Conservation (phyloP, 2,888 invertebrate genomes). For the Dolichopus griseipennis region DNA sequence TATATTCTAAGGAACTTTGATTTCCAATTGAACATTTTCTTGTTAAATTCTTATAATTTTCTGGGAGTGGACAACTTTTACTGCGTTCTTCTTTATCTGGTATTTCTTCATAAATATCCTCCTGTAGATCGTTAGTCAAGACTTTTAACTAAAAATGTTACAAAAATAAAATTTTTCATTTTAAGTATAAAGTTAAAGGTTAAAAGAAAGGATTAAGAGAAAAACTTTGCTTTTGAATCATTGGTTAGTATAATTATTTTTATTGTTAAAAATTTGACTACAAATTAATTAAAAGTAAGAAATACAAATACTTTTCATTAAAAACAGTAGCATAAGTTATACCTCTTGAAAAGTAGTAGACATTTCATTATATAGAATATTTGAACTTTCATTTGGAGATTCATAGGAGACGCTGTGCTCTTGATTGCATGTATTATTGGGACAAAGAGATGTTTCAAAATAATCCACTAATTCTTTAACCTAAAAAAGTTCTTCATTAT, state of each 20-base stretch:
- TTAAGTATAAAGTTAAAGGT: too few relatives aligned
- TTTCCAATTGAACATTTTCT: neutral
- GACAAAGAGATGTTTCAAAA: neutral
- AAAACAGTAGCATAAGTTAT: neutral
- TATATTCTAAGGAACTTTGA: neutral
- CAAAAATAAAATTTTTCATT: neutral
- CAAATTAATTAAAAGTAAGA: neutral
- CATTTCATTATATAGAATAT: neutral
- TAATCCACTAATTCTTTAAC: neutral
- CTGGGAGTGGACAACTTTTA: neutral
- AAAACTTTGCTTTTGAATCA: neutral
- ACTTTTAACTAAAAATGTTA: neutral
- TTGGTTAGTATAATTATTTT: neutral
- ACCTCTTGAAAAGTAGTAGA: neutral
- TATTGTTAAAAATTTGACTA: neutral
- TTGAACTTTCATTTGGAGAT: neutral
- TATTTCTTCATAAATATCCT: neutral
- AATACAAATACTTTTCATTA: too few relatives aligned
- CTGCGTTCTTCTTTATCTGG: neutral
- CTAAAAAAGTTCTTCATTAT: neutral
- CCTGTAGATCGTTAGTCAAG: neutral
- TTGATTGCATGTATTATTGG: neutral
- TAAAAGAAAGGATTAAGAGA: neutral
- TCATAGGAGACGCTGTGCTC: neutral
- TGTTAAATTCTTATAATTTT: neutral